phyloP scores from a whole-genome alignment of 2,888 invertebrate species.

The Scrobipalpa atriplicella region DNA sequence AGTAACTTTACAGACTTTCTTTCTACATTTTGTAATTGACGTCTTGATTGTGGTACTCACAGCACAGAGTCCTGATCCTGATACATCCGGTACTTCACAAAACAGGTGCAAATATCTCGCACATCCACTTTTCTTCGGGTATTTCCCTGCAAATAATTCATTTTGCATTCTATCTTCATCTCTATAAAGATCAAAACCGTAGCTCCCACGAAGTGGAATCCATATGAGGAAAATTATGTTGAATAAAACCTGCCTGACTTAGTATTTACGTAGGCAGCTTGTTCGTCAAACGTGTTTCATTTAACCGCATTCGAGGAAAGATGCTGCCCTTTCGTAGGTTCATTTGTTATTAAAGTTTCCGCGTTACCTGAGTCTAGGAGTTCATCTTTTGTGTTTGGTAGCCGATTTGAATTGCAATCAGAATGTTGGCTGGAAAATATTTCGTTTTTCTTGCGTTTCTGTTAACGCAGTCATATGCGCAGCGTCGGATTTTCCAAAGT shows the following conservation, averaged over 20 bases:
- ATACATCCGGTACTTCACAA: background rate
- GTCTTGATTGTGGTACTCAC: too few relatives aligned
- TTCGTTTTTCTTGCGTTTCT: background rate
- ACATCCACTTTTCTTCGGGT: background rate
- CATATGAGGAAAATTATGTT: constrained; percentile 1
- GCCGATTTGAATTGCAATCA: background rate
- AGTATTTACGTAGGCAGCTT: constrained; percentile 17
- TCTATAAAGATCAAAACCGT: constrained; percentile 3
- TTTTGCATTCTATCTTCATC: background rate
- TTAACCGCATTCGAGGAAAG: constrained; percentile 17
- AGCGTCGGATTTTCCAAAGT: constrained; percentile 12
- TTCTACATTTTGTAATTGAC: too few relatives aligned
- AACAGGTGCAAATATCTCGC: background rate
- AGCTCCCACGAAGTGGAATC: background rate
- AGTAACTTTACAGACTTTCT: too few relatives aligned
- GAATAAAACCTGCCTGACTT: constrained; percentile 13
- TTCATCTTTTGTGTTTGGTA: background rate
- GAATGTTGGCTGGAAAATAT: background rate
- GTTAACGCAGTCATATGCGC: background rate
- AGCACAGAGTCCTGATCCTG: background rate
- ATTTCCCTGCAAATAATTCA: background rate
- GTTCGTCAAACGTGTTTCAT: constrained; percentile 18
- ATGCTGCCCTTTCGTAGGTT: background rate
- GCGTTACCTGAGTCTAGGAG: background rate
- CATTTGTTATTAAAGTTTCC: background rate